Percentiles rank a stretch among this genome's conserved stretches.
These are phyloP conservation scores for Chymomyza procnemis DNA, from an alignment of 2,888 invertebrate genomes.

Conservation along the genomic window DNA sequence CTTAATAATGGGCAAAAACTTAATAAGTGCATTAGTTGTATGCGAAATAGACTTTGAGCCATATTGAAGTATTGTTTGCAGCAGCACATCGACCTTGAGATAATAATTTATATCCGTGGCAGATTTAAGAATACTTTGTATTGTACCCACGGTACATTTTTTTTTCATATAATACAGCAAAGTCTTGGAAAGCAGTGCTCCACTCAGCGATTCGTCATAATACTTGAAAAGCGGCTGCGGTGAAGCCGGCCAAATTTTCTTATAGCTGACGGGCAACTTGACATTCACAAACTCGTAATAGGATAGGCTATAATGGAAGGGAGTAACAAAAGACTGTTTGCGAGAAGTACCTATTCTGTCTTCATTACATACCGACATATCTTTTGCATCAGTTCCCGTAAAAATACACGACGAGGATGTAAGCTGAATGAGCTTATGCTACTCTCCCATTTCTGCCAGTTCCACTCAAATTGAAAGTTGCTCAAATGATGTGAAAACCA, in stretches of 20 bases:
- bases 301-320: slow-evolving; percentile 83
- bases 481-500: slow-evolving; percentile 99
- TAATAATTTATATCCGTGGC: not conserved
- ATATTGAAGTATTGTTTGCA: slow-evolving; percentile 46
- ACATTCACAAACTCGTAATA: slow-evolving; percentile 95
- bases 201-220: slow-evolving; percentile 82
- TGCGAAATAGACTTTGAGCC: slow-evolving; percentile 51
- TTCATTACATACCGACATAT: slow-evolving; percentile 86
- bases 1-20: slow-evolving; percentile 36
- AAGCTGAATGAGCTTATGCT: slow-evolving; percentile 88
- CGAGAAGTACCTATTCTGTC: too few relatives aligned
- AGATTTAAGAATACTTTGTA: slow-evolving; percentile 19
- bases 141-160: slow-evolving; percentile 1
- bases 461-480: slow-evolving; percentile 99
- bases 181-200: slow-evolving; percentile 85
- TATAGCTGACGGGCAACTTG: slow-evolving; percentile 91
- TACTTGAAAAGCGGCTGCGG: slow-evolving; percentile 94
- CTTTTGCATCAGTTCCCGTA: slow-evolving; percentile 92
- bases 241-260: slow-evolving; percentile 88
- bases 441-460: slow-evolving; percentile 96
- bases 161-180: slow-evolving; percentile 29
- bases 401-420: slow-evolving; percentile 95
- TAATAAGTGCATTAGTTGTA: slow-evolving; percentile 21
- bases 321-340: not conserved
- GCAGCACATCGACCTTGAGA: slow-evolving; percentile 42